Evolutionary conservation across 2,888 invertebrate species (phyloP).

Genomic region (Trisateles emortualis): DNA sequence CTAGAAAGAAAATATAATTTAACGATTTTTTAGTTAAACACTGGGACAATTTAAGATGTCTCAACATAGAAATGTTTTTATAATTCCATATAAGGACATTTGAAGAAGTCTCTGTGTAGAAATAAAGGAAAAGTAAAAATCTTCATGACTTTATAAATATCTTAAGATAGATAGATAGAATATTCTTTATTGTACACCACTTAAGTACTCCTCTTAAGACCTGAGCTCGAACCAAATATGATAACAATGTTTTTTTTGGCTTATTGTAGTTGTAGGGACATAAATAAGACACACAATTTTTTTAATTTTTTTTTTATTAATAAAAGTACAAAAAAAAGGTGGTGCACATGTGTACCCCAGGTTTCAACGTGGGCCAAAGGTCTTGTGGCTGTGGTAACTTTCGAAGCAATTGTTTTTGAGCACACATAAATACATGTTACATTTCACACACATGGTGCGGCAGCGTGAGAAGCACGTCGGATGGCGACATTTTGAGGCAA

Average conservation of each 20-base stretch:
- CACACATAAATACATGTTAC: too few relatives aligned
- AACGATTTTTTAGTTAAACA: constrained; percentile 7
- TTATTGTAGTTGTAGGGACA: background rate
- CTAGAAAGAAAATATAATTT: constrained; percentile 7
- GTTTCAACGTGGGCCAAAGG: background rate
- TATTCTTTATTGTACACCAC: too few relatives aligned
- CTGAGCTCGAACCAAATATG: background rate
- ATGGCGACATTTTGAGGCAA: too few relatives aligned
- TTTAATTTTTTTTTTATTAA: background rate
- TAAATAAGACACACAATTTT: background rate
- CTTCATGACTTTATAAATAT: background rate
- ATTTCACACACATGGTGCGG: too few relatives aligned
- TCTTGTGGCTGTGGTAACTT: constrained; percentile 14
- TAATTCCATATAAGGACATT: constrained; percentile 6
- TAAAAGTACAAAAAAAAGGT: background rate
- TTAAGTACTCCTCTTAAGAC: too few relatives aligned
- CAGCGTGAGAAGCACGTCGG: too few relatives aligned
- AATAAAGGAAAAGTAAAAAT: background rate
- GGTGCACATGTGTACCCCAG: constrained; percentile 2
- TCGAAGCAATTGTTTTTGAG: constrained; percentile 21
- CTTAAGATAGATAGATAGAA: too few relatives aligned
- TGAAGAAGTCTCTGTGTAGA: background rate
- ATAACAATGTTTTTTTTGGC: background rate
- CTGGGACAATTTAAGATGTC: constrained; percentile 10
- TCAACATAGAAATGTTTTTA: constrained; percentile 11